Evolutionary conservation across 1,140 invertebrate species (phyloP).

Genomic region (Antheraea pernyi): DNA sequence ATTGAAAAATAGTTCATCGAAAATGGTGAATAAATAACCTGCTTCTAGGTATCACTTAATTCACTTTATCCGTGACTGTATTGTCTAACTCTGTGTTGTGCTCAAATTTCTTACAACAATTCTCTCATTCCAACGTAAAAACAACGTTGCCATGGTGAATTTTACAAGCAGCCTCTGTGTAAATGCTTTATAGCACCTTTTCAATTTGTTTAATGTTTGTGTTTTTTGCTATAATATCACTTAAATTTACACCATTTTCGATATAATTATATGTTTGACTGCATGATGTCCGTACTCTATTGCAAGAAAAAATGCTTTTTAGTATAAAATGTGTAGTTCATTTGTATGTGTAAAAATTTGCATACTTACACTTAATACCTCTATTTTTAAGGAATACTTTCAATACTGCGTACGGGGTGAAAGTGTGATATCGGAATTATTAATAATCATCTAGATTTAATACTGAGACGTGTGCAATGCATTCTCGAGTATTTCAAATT

Average conservation of each 20-base stretch:
- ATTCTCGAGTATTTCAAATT: slow-evolving; percentile 4
- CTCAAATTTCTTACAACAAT: background rate
- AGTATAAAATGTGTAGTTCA: slow-evolving; percentile 18
- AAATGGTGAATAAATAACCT: slow-evolving; percentile 49
- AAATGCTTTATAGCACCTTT: background rate
- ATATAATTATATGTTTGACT: slow-evolving; percentile 48
- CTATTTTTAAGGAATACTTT: background rate
- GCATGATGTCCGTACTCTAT: slow-evolving; percentile 42
- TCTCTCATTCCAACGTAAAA: background rate
- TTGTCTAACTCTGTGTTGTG: background rate
- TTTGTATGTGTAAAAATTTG: background rate
- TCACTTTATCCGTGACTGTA: background rate
- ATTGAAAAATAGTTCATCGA: slow-evolving; percentile 54
- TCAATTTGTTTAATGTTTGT: background rate
- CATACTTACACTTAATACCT: slow-evolving; percentile 9
- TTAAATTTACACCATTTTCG: slow-evolving; percentile 67
- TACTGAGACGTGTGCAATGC: background rate
- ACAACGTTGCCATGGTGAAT: background rate
- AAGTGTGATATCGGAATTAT: background rate
- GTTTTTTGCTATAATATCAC: slow-evolving; percentile 24
- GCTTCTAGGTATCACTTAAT: background rate
- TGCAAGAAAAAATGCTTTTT: background rate
- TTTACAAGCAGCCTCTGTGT: background rate
- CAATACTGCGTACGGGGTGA: background rate
- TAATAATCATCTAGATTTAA: background rate